Evolutionary conservation across 2,888 invertebrate genomes (phyloP), one percentile per base, ranked within the genome.

Genomic region (Cancer borealis): DNA sequence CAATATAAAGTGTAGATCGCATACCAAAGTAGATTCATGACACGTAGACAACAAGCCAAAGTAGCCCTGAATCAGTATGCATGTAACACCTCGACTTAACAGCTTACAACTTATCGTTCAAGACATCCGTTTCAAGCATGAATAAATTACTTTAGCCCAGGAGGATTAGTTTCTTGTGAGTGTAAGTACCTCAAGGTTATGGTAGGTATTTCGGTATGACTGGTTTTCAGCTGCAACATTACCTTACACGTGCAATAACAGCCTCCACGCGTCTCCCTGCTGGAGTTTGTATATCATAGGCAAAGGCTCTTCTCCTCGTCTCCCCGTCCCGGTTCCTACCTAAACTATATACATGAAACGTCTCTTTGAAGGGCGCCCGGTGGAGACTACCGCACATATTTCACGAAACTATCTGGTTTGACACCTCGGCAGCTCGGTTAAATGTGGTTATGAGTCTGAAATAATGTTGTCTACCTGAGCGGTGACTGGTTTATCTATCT

Each of bases 381-480:
- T 84, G 84, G 39, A 39, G 84, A 10, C 39, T 30, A 10, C 30
- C 84, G 30, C 39, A 39, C 39, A 39, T 84, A 84, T 84, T 84
- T 84, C 84, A 84, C 84, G 10, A n/a, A 39, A 39, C 84, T 30
- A 84, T 84, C 84, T 84, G 84, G 84, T 84, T 84, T 84, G 84
- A 84, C 84, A 8, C 39, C 84, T 39, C 84, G 39, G 84, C 84
- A 14, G 84, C 84, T 84, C 84, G 84, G 84, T 39, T 84, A 12
- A 54, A 12, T 84, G 39, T 39, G 30, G 84, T 84, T n/a, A 84
- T 84, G 6, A 30, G 12, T 30, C 84, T 84, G 84, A 84, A 39
- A 84, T 39, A 84, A 84, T 84, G 39, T 39, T 84, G 73, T 10
- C 30, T n/a, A 84, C 39, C 84, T 10, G 14, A 3, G 12, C 39